A percentile compares a stretch with the other conserved stretches of the same genome.
These are phyloP conservation scores for Eupithecia tripunctaria DNA, from an alignment of 2,888 invertebrate genomes.

Conservation along the genomic window DNA sequence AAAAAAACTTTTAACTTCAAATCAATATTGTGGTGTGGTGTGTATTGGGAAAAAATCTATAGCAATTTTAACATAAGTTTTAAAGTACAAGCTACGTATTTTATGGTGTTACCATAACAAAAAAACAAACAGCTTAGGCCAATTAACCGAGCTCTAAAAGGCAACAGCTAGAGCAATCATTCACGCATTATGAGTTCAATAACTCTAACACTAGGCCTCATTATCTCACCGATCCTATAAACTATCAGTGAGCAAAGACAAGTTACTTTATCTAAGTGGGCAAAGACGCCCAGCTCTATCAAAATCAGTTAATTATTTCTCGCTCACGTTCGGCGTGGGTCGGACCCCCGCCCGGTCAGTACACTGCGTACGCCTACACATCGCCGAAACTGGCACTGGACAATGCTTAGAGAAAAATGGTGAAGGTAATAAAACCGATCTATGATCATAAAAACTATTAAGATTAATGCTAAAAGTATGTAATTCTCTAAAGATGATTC, in stretches of 20 bases:
- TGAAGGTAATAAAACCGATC: slow-evolving; percentile 7
- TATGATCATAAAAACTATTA: slow-evolving; percentile 8
- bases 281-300: slow-evolving; percentile 28
- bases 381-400: slow-evolving; percentile 30
- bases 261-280: slow-evolving; percentile 15
- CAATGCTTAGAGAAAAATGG: slow-evolving; percentile 15
- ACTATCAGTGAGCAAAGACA: slow-evolving; percentile 14
- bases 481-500: slow-evolving; percentile 1
- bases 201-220: slow-evolving; percentile 26
- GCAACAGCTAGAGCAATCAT: slow-evolving; percentile 10
- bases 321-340: slow-evolving; percentile 40
- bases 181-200: slow-evolving; percentile 23
- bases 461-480: neutral
- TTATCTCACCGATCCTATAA: slow-evolving; percentile 27
- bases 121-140: slow-evolving; percentile 8
- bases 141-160: slow-evolving; percentile 9
- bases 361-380: slow-evolving; percentile 41
- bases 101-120: slow-evolving; percentile 4
- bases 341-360: slow-evolving; percentile 40
- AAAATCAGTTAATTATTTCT: slow-evolving; percentile 31
- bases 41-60: neutral
- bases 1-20: neutral
- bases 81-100: neutral
- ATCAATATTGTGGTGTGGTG: neutral
- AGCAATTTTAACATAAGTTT: slow-evolving; percentile 7